These are phyloP conservation scores for Thymallus thymallus DNA, from an alignment of 2,113 vertebrate genomes.

Conservation along the genomic window DNA sequence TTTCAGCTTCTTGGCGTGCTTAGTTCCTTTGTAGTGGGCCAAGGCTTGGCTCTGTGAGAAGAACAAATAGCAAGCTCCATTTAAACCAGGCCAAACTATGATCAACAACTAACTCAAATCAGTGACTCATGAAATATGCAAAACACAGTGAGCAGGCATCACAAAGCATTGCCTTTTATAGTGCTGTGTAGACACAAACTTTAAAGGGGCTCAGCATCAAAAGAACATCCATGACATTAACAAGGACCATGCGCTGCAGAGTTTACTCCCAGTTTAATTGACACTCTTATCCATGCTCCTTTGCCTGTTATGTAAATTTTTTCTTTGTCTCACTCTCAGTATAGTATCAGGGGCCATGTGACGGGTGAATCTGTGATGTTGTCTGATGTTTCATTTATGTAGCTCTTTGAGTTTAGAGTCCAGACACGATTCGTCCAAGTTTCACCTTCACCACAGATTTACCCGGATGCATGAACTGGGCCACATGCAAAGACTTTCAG, in stretches of 20 bases:
- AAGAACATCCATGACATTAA: neutral
- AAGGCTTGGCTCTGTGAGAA: conserved; percentile 95
- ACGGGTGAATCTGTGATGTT: neutral
- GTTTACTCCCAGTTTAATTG: no score
- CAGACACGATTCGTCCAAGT: conserved; percentile 24
- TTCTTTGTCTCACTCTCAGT: neutral
- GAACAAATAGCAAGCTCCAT: conserved; percentile 84
- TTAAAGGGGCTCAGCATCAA: neutral
- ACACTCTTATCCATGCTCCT: neutral
- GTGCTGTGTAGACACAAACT: neutral
- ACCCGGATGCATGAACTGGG: conserved; percentile 41
- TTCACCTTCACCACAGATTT: conserved; percentile 61
- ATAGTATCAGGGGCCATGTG: neutral
- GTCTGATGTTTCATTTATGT: conserved; percentile 14
- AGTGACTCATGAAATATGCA: conserved; percentile 75
- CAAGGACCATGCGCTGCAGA: no score
- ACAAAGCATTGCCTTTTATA: neutral
- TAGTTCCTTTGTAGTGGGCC: conserved; percentile 99
- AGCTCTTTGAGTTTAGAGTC: conserved; percentile 20
- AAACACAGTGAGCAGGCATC: conserved; percentile 24
- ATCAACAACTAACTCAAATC: conserved; percentile 68
- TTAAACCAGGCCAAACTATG: conserved; percentile 68
- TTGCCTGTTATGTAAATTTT: neutral
- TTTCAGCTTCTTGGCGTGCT: conserved; percentile 99
- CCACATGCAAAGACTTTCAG: no score